phyloP scores from a whole-genome alignment of 2,888 invertebrate genomes.

The Drosophila barbarae region DNA sequence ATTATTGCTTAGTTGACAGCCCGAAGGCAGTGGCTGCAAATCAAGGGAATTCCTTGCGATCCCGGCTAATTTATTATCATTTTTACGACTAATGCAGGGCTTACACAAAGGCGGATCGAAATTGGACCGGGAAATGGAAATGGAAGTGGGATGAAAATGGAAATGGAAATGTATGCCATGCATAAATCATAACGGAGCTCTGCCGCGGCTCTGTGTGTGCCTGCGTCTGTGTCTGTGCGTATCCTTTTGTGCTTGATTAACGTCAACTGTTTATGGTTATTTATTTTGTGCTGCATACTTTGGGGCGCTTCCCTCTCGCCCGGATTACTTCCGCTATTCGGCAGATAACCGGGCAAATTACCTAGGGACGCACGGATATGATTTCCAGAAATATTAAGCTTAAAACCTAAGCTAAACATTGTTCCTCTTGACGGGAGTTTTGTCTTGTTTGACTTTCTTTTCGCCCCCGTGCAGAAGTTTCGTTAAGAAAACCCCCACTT shows the following conservation, averaged over 20 bases:
- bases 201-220: conserved; percentile 8
- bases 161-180: conserved; percentile 35
- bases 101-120: conserved; percentile 39
- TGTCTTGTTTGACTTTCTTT: conserved; percentile 4
- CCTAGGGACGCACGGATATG: conserved; percentile 25
- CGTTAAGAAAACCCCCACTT: conserved; percentile 7
- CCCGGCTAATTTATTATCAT: conserved; percentile 66
- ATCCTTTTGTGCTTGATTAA: conserved; percentile 51
- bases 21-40: conserved; percentile 49
- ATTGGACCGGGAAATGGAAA: conserved; percentile 39
- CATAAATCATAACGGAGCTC: conserved; percentile 38
- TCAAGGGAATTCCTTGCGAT: conserved; percentile 47
- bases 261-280: conserved; percentile 53
- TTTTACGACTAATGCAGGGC: conserved; percentile 42
- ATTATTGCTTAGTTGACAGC: conserved; percentile 38
- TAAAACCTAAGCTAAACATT: conserved; percentile 2
- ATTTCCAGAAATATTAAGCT: conserved; percentile 17
- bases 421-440: neutral
- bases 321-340: conserved; percentile 36
- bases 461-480: neutral
- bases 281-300: conserved; percentile 49
- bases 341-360: conserved; percentile 32
- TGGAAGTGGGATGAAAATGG: conserved; percentile 31
- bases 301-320: conserved; percentile 24
- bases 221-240: conserved; percentile 11